These are phyloP conservation scores for Hydriomena furcata DNA, from an alignment of 2,888 invertebrate species.

Conservation along the genomic window DNA sequence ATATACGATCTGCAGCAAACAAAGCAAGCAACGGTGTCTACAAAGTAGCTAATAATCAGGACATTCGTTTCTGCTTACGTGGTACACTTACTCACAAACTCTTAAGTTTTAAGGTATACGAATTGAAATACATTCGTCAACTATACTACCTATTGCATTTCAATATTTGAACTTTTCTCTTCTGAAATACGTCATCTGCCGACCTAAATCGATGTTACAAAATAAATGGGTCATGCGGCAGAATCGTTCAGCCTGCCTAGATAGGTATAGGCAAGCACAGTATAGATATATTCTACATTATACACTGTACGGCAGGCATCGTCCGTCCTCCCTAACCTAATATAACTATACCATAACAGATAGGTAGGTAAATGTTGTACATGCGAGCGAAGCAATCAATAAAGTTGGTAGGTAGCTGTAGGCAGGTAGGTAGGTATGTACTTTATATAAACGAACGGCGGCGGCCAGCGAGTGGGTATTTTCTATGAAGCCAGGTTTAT, in stretches of 20 bases:
- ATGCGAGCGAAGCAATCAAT: conserved; percentile 51
- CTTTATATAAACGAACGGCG: no score
- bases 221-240: conserved; percentile 49
- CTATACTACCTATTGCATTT: not conserved
- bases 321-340: conserved; percentile 6
- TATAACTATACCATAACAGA: conserved; percentile 1
- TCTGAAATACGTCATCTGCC: conserved; percentile 36
- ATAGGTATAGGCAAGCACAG: no score
- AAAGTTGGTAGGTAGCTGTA: no score
- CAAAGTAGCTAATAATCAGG: not conserved
- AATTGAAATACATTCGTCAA: no score
- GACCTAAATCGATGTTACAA: conserved; percentile 51
- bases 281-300: no score
- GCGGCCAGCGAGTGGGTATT: no score
- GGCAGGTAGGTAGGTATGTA: not conserved
- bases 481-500: no score
- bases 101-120: no score
- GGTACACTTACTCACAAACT: no score
- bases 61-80: not conserved
- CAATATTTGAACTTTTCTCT: not conserved
- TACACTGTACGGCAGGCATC: no score
- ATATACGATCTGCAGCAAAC: no score
- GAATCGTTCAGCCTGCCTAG: conserved; percentile 38
- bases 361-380: no score
- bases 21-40: not conserved